phyloP scores from a whole-genome alignment of 2,113 vertebrate species.

The Nerophis lumbriciformis region DNA sequence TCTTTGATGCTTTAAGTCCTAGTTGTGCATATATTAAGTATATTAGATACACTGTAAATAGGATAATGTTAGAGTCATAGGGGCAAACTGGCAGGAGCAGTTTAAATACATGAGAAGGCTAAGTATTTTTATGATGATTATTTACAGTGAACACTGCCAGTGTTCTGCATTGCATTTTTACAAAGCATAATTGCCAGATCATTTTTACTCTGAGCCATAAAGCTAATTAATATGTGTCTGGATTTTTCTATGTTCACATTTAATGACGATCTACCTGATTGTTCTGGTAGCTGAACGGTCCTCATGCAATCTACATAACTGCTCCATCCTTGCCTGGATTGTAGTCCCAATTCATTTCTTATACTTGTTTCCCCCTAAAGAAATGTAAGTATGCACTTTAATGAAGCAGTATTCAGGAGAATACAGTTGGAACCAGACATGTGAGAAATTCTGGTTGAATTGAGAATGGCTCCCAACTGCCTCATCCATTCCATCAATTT shows the following conservation, averaged over 20 bases:
- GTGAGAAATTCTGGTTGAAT: too few species aligned
- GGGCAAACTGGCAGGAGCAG: background rate
- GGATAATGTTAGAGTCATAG: too few species aligned
- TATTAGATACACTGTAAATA: too few species aligned
- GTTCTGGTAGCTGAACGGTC: background rate
- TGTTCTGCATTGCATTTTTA: background rate
- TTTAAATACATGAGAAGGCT: background rate
- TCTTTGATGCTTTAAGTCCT: too few species aligned
- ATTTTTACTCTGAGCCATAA: background rate
- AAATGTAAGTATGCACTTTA: background rate
- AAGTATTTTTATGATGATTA: too few species aligned
- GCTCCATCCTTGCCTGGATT: background rate
- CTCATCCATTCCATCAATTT: too few species aligned
- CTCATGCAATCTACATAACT: background rate
- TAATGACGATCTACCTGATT: conserved; percentile 1
- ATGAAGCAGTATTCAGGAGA: background rate
- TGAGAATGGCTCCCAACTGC: too few species aligned
- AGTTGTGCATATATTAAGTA: too few species aligned
- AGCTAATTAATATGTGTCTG: background rate
- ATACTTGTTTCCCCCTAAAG: background rate
- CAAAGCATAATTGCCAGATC: background rate
- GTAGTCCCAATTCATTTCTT: background rate
- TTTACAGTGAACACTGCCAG: too few species aligned
- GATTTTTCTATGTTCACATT: background rate
- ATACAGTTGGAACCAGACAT: too few species aligned